Evolutionary conservation across 2,888 invertebrate species (phyloP).

Genomic region (Caenorhabditis virilis): DNA sequence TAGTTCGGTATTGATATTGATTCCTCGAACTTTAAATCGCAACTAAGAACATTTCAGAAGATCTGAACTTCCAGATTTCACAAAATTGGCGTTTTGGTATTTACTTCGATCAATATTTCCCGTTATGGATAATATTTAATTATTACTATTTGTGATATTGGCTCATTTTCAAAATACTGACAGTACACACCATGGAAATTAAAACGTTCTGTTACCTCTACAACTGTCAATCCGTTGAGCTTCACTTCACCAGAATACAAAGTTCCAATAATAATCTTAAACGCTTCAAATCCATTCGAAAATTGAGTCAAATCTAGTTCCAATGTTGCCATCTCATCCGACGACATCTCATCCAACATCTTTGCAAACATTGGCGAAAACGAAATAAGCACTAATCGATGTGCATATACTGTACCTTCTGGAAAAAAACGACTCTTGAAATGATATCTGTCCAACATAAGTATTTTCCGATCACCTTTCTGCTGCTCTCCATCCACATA

Average conservation of each 20-base stretch:
- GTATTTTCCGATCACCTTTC: conserved; percentile 9
- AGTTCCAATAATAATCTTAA: conserved; percentile 36
- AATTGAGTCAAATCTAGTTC: conserved; percentile 34
- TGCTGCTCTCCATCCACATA: conserved; percentile 13
- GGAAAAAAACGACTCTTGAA: conserved; percentile 11
- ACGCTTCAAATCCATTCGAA: conserved; percentile 38
- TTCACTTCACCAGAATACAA: conserved; percentile 48
- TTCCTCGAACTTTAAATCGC: too few relatives aligned
- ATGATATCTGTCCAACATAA: not conserved
- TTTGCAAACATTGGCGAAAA: conserved; percentile 46
- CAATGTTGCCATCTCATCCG: conserved; percentile 19
- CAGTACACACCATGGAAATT: too few relatives aligned
- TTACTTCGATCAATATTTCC: too few relatives aligned
- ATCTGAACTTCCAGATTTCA: too few relatives aligned
- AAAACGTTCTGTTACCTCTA: too few relatives aligned
- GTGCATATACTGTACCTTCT: conserved; percentile 52
- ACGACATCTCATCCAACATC: conserved; percentile 36
- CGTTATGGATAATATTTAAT: too few relatives aligned
- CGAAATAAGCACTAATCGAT: conserved; percentile 49
- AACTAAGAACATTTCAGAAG: too few relatives aligned
- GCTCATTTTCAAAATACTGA: too few relatives aligned
- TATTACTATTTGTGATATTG: too few relatives aligned
- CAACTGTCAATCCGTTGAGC: conserved; percentile 6
- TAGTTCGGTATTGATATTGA: too few relatives aligned
- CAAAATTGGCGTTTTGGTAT: too few relatives aligned